These are phyloP conservation scores for Colossoma macropomum DNA, from an alignment of 2,113 vertebrate species.

Conservation along the genomic window DNA sequence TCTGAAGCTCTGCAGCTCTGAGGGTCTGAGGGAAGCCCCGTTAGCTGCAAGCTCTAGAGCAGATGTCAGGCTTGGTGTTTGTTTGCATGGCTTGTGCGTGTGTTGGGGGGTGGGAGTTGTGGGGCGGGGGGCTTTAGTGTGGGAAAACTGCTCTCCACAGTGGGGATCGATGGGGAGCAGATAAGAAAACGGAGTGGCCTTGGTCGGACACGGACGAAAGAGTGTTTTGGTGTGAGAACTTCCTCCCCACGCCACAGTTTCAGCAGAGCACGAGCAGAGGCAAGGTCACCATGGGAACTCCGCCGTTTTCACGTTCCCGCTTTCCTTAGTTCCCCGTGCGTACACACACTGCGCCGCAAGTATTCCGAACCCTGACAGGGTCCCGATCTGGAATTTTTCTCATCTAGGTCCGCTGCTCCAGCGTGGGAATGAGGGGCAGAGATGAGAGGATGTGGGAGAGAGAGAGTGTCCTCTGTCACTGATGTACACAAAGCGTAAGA, in stretches of 20 bases:
- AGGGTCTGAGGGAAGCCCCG: slow-evolving; percentile 40
- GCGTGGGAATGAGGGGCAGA: slow-evolving; percentile 74
- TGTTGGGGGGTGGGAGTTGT: slow-evolving; percentile 24
- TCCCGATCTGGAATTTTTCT: slow-evolving; percentile 65
- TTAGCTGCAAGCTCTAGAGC: slow-evolving; percentile 40
- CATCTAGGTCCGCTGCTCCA: slow-evolving; percentile 59
- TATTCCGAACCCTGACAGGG: slow-evolving; percentile 60
- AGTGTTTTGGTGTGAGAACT: slow-evolving; percentile 71
- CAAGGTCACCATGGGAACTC: slow-evolving; percentile 51
- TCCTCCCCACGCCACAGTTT: slow-evolving; percentile 54
- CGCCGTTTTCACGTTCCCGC: slow-evolving; percentile 26
- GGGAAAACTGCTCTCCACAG: slow-evolving; percentile 67
- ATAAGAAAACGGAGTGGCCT: slow-evolving; percentile 74
- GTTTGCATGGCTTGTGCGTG: slow-evolving; percentile 66
- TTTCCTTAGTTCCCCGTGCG: slow-evolving; percentile 11
- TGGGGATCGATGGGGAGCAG: slow-evolving; percentile 72
- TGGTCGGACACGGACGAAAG: slow-evolving; percentile 66
- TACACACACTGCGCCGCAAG: slow-evolving; percentile 44
- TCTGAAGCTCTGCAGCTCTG: neutral
- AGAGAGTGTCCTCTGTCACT: slow-evolving; percentile 54
- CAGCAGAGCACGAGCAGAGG: slow-evolving; percentile 45
- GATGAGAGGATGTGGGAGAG: slow-evolving; percentile 70
- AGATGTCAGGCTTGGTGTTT: slow-evolving; percentile 70
- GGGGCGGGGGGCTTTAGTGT: slow-evolving; percentile 59
- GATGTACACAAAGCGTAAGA: slow-evolving; percentile 60